These are phyloP conservation scores for Carassius auratus DNA, from an alignment of 2,113 vertebrate species.

Conservation along the genomic window DNA sequence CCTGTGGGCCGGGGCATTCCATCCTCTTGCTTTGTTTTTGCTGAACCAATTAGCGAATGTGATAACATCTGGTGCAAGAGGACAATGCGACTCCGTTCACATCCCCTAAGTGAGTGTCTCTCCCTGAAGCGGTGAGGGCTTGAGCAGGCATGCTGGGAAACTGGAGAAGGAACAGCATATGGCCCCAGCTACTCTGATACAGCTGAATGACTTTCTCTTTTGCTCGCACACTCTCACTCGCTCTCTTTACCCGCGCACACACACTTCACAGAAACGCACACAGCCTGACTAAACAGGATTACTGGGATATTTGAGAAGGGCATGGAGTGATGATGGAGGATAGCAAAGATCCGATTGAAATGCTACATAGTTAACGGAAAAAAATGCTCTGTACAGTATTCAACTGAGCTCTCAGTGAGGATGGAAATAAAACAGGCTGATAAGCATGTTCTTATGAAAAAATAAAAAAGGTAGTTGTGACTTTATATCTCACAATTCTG, in stretches of 20 bases:
- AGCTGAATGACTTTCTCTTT: slow-evolving; percentile 48
- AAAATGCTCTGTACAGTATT: not conserved
- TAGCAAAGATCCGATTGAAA: slow-evolving; percentile 44
- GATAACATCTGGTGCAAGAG: slow-evolving; percentile 74
- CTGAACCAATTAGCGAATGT: slow-evolving; percentile 74
- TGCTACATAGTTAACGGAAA: slow-evolving; percentile 35
- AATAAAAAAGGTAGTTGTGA: too few relatives aligned
- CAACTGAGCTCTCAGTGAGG: slow-evolving; percentile 5
- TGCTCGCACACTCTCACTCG: slow-evolving; percentile 17
- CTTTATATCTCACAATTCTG: too few relatives aligned
- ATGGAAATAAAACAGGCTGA: slow-evolving; percentile 6
- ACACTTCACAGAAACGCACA: slow-evolving; percentile 50
- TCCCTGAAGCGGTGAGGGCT: slow-evolving; percentile 47
- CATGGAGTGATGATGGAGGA: slow-evolving; percentile 45
- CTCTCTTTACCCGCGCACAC: slow-evolving; percentile 12
- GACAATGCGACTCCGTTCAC: slow-evolving; percentile 69
- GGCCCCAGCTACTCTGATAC: slow-evolving; percentile 67
- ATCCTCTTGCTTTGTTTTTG: slow-evolving; percentile 75
- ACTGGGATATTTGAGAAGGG: slow-evolving; percentile 38
- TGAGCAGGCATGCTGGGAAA: slow-evolving; percentile 63
- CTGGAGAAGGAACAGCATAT: slow-evolving; percentile 70
- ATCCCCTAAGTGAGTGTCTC: slow-evolving; percentile 65
- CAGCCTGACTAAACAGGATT: slow-evolving; percentile 48
- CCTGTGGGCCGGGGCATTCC: slow-evolving; percentile 63
- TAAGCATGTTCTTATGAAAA: not conserved